Percentiles rank a stretch among this genome's conserved stretches.
phyloP scores from a whole-genome alignment of 2,797 vertebrate species.

The Cetoscarus ocellatus region DNA sequence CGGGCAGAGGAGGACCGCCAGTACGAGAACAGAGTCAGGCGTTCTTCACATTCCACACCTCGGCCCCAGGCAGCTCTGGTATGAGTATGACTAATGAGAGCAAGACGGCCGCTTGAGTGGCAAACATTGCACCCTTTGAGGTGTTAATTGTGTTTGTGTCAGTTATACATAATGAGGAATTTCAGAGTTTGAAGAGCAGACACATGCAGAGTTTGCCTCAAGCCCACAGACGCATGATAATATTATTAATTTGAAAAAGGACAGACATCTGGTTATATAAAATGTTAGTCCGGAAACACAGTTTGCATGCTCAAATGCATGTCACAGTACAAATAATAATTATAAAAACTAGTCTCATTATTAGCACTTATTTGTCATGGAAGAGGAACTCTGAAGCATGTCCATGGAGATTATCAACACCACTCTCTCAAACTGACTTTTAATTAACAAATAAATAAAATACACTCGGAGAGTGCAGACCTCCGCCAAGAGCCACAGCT shows the following conservation, averaged over 20 bases:
- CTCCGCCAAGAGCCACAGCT: no score
- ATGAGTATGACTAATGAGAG: conserved; percentile 64
- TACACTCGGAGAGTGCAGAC: no score
- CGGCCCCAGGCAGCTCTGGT: conserved; percentile 53
- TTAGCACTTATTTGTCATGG: no score
- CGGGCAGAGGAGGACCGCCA: conserved; percentile 35
- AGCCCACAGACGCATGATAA: neutral
- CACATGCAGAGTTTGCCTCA: conserved; percentile 17
- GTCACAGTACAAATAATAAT: no score
- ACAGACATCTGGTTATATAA: conserved; percentile 43
- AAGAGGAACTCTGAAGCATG: no score
- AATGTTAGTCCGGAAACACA: conserved; percentile 15
- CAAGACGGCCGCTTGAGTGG: conserved; percentile 47
- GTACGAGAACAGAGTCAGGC: conserved; percentile 38
- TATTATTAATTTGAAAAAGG: neutral
- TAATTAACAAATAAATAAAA: no score
- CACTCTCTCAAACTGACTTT: no score
- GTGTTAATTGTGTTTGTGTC: conserved; percentile 52
- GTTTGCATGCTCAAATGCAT: conserved; percentile 24
- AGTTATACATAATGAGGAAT: conserved; percentile 50
- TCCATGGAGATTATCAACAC: no score
- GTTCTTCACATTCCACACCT: conserved; percentile 71
- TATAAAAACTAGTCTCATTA: no score
- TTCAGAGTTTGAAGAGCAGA: conserved; percentile 24
- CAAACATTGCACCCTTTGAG: conserved; percentile 57